Evolutionary conservation across 2,113 vertebrate genomes (phyloP), one percentile per base, ranked within the genome.

Genomic region (Mus spicilegus): DNA sequence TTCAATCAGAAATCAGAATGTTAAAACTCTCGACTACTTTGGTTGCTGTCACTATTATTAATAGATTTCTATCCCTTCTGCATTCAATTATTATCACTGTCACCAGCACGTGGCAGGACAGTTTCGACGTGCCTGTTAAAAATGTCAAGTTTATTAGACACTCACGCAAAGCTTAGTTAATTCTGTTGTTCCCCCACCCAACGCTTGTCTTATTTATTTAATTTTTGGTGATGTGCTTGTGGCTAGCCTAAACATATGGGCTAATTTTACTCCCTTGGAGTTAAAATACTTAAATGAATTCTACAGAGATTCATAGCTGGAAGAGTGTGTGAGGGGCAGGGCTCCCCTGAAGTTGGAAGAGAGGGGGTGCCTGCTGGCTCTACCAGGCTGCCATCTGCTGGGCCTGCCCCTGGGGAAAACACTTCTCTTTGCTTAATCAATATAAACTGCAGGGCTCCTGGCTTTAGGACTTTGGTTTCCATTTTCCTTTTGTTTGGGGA

Each of bases 141-240:
- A 97, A 97, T 97, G 96, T 97, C 97, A 97, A 77, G 94, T 93
- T 94, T 96, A 94, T 97, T 97, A 97, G 97, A 94, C 80, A 86
- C 54, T 96, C 89, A 86, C 54, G 96, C 90, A 92, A 91, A 95
- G 93, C 94, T 96, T 90, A 58, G 94, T 95, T 97, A 97, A 97
- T 96, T 97, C 91, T 69, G 86, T 96, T 96, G 56, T 96, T 97
- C 89, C 69, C 24, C 28, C 91, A 61, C 28, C 33, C 10, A 5
- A 17, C 17, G 81, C 93, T n/a, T 7, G 61, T 69, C 58, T 90
- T 81, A 95, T 97, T 92, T 61, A 89, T 94, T 96, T 94, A 92
- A 84, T 96, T 94, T 93, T 85, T 72, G 46, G 49, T 63, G 77
- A 82, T 63, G 33, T 36, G 17, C 67, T 22, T 86, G 13, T 77